Base-by-base conservation (phyloP, 2,797 vertebrate genomes). In the Heterohyrax brucei region DNA sequence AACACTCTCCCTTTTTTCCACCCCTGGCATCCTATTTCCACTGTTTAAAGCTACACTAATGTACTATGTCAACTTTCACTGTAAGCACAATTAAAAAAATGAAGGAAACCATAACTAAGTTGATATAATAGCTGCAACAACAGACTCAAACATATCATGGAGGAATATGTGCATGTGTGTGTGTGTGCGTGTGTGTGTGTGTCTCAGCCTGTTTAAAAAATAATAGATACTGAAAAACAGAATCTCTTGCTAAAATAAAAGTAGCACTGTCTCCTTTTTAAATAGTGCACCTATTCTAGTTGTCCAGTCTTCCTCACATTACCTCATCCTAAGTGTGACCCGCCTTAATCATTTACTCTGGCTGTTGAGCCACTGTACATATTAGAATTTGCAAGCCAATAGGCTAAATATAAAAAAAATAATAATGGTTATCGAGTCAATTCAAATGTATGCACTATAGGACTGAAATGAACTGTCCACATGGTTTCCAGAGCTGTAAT, bases 401-500 rank as follows among this genome's bases (percentile, higher is more conserved):
- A 89, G 30, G 22, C 70, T 89, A 83, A 86, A 80, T n/a, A 95
- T 8, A 85, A 68, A 14, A n/a, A 30, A 68, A 56, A 56, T 12
- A 56, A 12, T 16, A 50, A 46, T 21, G 18, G 68, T n/a, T 4
- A 2, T 19, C 16, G 7, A 72, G n/a, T 33, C 18, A 39, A 33
- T 33, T 33, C 68, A 9, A 6, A 39, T 9, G 19, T n/a, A 33
- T 19, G 68, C n/a, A 5, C n/a, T 33, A 33, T 7, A 72, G 22
- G 68, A 33, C 68, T 18, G 14, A 39, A 16, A 3, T 33, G n/a
- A 33, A 72, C 14, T 70, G 68, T 18, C 68, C n/a, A 72, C 30
- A 39, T n/a, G 68, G 53, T 56, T 56, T 56, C 53, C 53, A 56
- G 53, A 13, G 53, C 7, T n/a, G n/a, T 18, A n/a, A 5, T 33